Evolutionary conservation across 2,888 invertebrate species (phyloP).

Genomic region (Agapostemon virescens): DNA sequence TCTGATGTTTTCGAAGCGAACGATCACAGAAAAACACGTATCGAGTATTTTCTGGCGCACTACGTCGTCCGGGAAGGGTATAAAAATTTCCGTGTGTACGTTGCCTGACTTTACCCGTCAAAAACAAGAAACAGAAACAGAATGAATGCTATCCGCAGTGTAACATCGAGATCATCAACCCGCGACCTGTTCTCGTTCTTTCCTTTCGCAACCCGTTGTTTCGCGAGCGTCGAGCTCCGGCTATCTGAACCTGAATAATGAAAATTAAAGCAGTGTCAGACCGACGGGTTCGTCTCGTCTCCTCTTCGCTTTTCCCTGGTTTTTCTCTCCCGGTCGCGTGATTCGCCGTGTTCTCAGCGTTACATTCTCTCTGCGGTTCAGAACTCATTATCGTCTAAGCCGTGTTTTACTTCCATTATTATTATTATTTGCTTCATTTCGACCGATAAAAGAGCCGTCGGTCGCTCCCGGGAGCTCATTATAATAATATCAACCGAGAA

Average conservation of each 20-base stretch:
- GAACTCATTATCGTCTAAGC: constrained; percentile 45
- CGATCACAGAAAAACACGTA: not conserved
- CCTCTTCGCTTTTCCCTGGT: not conserved
- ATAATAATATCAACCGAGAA: constrained; percentile 44
- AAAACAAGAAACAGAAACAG: constrained; percentile 1
- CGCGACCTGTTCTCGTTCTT: constrained; percentile 16
- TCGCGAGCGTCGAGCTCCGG: not conserved
- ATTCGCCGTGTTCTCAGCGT: not conserved
- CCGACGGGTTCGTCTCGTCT: not conserved
- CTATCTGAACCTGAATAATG: constrained; percentile 21
- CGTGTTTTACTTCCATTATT: constrained; percentile 57
- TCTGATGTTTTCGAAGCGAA: not conserved
- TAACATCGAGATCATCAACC: constrained; percentile 15
- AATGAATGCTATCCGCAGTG: not conserved
- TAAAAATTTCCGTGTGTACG: not conserved
- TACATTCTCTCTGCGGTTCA: constrained; percentile 17
- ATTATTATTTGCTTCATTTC: constrained; percentile 19
- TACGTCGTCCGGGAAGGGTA: not conserved
- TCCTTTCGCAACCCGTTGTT: constrained; percentile 11
- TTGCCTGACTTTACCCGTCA: not conserved
- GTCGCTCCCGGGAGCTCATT: constrained; percentile 33
- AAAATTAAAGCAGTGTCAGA: constrained; percentile 29
- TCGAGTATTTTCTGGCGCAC: not conserved
- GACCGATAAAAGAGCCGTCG: not conserved
- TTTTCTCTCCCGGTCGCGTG: not conserved